These are phyloP conservation scores for Lissonota sp. DNA, from an alignment of 2,888 invertebrate genomes.

Conservation along the genomic window DNA sequence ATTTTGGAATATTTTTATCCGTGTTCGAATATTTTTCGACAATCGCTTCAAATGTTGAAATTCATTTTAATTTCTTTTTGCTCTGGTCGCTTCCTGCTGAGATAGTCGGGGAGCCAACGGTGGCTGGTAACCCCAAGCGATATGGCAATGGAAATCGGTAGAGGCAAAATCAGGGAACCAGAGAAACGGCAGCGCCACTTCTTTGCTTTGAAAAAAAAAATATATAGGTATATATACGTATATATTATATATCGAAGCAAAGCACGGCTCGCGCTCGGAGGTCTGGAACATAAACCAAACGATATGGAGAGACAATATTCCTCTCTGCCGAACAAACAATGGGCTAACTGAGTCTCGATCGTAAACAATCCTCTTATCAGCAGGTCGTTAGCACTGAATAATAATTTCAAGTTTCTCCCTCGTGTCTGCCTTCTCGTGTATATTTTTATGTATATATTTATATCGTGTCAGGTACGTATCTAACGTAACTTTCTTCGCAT, in stretches of 20 bases:
- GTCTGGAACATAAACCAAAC: constrained; percentile 72
- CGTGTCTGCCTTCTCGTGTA: constrained; percentile 12
- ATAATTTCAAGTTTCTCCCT: constrained; percentile 69
- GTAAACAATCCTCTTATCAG: constrained; percentile 76
- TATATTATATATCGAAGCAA: constrained; percentile 8
- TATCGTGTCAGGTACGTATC: constrained; percentile 44
- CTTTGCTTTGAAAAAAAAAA: constrained; percentile 5
- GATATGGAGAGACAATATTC: constrained; percentile 75
- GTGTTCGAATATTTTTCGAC: too few relatives aligned
- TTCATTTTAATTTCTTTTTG: background rate
- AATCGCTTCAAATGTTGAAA: too few relatives aligned
- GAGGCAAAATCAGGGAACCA: constrained; percentile 9
- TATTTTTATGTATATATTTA: background rate
- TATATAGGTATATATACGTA: constrained; percentile 2
- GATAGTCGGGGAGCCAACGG: constrained; percentile 7
- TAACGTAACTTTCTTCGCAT: constrained; percentile 20
- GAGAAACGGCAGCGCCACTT: constrained; percentile 12
- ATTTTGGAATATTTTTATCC: too few relatives aligned
- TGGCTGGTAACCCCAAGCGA: background rate
- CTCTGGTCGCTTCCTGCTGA: background rate
- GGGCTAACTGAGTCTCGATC: constrained; percentile 73
- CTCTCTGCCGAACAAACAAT: constrained; percentile 73
- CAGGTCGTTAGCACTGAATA: constrained; percentile 75
- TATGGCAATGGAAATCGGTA: constrained; percentile 39
- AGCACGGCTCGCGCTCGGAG: constrained; percentile 26